Evolutionary conservation across 2,888 invertebrate genomes (phyloP).

Genomic region (Julus scandinavius): DNA sequence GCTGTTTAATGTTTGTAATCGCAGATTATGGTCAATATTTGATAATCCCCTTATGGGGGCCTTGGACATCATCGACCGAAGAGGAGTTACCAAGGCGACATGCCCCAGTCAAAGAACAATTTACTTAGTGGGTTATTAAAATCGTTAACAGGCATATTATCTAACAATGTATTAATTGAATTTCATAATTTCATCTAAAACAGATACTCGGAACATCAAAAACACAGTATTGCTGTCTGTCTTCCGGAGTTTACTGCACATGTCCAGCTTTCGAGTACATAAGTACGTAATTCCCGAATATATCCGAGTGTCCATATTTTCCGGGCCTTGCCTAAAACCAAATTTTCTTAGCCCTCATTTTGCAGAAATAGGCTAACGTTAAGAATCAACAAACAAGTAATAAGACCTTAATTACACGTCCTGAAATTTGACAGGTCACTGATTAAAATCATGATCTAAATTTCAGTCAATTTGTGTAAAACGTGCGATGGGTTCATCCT

Average conservation of each 20-base stretch:
- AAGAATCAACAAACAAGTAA: too few species aligned
- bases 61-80: constrained; percentile 51
- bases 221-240: constrained; percentile 5
- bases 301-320: too few species aligned
- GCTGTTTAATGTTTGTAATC: neutral
- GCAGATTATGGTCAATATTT: constrained; percentile 35
- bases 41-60: constrained; percentile 48
- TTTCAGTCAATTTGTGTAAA: neutral
- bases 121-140: neutral
- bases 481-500: neutral
- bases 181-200: neutral
- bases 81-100: neutral
- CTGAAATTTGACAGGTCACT: neutral
- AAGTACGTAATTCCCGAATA: constrained; percentile 13
- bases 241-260: neutral
- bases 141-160: too few species aligned
- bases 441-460: neutral
- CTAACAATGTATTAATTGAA: too few species aligned
- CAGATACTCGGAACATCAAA: neutral
- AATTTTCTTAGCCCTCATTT: too few species aligned
- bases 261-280: constrained; percentile 47
- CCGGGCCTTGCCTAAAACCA: too few species aligned
- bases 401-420: too few species aligned
- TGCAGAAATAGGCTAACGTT: too few species aligned
- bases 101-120: constrained; percentile 36